phyloP scores from a whole-genome alignment of 2,888 invertebrate genomes.

The Xiphydria camelus region DNA sequence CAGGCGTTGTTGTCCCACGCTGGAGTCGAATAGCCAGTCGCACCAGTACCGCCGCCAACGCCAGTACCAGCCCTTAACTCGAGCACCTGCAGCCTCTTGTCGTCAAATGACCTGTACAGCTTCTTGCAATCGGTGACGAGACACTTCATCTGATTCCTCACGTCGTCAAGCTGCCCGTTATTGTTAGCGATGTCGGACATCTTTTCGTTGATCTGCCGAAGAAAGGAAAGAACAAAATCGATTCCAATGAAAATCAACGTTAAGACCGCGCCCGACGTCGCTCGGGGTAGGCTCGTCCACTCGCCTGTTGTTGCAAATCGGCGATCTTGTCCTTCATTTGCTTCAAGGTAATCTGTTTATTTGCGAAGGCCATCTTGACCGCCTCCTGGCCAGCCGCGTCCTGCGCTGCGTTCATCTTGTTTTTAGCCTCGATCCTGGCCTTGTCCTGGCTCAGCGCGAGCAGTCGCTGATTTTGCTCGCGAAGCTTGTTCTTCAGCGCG shows the following conservation, averaged over 20 bases:
- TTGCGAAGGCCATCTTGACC: constrained; percentile 66
- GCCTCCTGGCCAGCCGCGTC: constrained; percentile 62
- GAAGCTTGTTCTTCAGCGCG: constrained; percentile 77
- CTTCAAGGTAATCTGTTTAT: constrained; percentile 74
- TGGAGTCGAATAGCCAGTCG: constrained; percentile 56
- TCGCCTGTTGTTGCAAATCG: constrained; percentile 70
- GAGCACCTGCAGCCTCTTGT: constrained; percentile 62
- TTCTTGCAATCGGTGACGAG: constrained; percentile 72
- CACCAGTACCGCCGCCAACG: constrained; percentile 46
- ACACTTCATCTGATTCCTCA: constrained; percentile 69
- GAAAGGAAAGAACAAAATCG: constrained; percentile 9
- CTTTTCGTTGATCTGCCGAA: constrained; percentile 70
- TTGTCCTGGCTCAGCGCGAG: constrained; percentile 83
- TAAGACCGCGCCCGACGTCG: not conserved
- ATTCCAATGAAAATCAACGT: not conserved
- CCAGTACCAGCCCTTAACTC: constrained; percentile 63
- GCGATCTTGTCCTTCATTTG: constrained; percentile 73
- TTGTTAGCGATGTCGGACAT: constrained; percentile 81
- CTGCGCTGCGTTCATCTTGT: constrained; percentile 60
- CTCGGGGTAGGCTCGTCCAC: too few relatives aligned
- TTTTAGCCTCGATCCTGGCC: constrained; percentile 76
- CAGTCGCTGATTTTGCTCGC: constrained; percentile 83
- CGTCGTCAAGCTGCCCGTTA: constrained; percentile 74
- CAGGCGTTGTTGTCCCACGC: constrained; percentile 70
- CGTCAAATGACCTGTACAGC: constrained; percentile 71